These are phyloP conservation scores for Chrysolina haemoptera DNA, from an alignment of 2,888 invertebrate species.

Conservation along the genomic window DNA sequence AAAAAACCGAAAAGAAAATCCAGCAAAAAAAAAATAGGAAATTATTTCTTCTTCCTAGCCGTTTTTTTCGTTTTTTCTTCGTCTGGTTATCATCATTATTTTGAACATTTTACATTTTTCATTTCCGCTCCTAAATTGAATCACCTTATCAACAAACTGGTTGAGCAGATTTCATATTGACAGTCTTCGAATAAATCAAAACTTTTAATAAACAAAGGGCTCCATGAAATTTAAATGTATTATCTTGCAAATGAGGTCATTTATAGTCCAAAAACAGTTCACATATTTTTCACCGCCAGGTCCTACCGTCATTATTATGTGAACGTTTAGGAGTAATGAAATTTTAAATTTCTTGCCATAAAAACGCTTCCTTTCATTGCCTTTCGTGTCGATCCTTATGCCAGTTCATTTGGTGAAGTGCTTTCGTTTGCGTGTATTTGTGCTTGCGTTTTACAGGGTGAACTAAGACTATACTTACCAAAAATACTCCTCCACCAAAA, in stretches of 20 bases:
- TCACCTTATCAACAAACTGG: background rate
- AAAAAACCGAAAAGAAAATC: too few species aligned
- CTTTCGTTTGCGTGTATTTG: slow-evolving; percentile 2
- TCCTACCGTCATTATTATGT: slow-evolving; percentile 37
- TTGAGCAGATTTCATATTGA: background rate
- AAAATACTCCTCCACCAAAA: too few species aligned
- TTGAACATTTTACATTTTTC: background rate
- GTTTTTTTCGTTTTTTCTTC: too few species aligned
- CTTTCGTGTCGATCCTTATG: slow-evolving; percentile 23
- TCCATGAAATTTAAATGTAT: slow-evolving; percentile 51
- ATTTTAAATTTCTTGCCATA: slow-evolving; percentile 42
- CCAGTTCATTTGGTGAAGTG: slow-evolving; percentile 28
- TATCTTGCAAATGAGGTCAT: slow-evolving; percentile 48
- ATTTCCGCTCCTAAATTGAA: background rate
- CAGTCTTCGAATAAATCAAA: background rate
- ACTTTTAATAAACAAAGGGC: slow-evolving; percentile 18
- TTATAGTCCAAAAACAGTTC: slow-evolving; percentile 37
- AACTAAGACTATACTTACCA: too few species aligned
- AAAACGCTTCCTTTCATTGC: slow-evolving; percentile 36
- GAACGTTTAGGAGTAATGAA: slow-evolving; percentile 43
- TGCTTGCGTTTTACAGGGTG: background rate
- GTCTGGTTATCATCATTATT: too few species aligned
- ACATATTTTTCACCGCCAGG: slow-evolving; percentile 38
- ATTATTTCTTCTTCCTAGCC: too few species aligned
- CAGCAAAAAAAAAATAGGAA: too few species aligned